Conservation (phyloP, 2,888 invertebrate genomes). For the Luffia ferchaultella region DNA sequence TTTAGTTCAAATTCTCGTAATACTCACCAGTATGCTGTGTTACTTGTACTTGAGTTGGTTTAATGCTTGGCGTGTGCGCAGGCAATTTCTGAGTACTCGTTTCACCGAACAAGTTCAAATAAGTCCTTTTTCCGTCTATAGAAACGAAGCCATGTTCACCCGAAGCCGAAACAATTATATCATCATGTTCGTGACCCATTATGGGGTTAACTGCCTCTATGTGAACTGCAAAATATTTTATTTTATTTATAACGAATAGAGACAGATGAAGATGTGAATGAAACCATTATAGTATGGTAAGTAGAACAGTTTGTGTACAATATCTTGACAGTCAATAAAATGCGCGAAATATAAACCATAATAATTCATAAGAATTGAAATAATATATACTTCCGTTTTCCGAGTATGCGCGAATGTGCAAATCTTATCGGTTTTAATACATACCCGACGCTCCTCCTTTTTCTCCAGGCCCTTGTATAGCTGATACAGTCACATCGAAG, state of each 20-base stretch:
- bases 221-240: conserved; percentile 55
- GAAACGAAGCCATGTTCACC: conserved; percentile 89
- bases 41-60: conserved; percentile 31
- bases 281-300: too few relatives aligned
- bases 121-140: conserved; percentile 90
- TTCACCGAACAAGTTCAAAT: conserved; percentile 84
- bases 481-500: conserved; percentile 88
- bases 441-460: conserved; percentile 45
- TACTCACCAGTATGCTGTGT: conserved; percentile 34
- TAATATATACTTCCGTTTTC: too few relatives aligned
- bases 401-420: too few relatives aligned
- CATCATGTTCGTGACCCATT: conserved; percentile 45
- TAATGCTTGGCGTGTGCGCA: conserved; percentile 22
- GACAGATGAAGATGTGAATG: too few relatives aligned
- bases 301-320: too few relatives aligned
- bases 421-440: conserved; percentile 9
- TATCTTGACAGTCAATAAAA: too few relatives aligned
- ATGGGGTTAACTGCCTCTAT: conserved; percentile 62
- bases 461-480: conserved; percentile 83
- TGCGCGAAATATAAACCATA: too few relatives aligned
- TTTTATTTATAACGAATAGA: too few relatives aligned
- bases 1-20: too few relatives aligned
- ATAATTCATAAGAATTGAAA: too few relatives aligned
- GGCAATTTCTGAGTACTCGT: conserved; percentile 34
- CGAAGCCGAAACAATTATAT: conserved; percentile 82